Percentiles rank a stretch among this genome's conserved stretches.
phyloP scores from a whole-genome alignment of 1,140 invertebrate species.

The Drosophila mauritiana region DNA sequence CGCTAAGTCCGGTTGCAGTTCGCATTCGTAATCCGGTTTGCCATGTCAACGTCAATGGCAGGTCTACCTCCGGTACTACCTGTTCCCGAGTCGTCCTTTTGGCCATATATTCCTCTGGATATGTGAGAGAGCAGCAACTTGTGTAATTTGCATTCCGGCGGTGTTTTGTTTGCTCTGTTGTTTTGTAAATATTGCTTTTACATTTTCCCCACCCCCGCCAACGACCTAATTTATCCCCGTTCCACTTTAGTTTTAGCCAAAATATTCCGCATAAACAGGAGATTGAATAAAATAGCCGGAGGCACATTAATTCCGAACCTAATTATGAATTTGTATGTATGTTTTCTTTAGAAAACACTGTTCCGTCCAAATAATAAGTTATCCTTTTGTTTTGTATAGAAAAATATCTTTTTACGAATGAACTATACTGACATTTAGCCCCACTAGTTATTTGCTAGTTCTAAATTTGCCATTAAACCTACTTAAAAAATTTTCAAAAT shows the following conservation, averaged over 20 bases:
- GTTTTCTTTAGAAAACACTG: not conserved
- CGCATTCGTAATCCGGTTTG: constrained; percentile 75
- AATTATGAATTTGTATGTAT: constrained; percentile 1
- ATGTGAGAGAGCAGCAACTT: constrained; percentile 23
- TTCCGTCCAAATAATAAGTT: not conserved
- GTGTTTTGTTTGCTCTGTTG: constrained; percentile 67
- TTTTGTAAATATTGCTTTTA: constrained; percentile 71
- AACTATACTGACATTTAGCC: no score
- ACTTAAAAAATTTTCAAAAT: no score
- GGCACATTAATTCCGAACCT: not conserved
- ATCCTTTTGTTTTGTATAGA: not conserved
- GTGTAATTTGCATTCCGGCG: constrained; percentile 62
- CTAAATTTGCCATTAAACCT: no score
- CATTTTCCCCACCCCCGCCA: constrained; percentile 22
- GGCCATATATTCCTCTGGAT: constrained; percentile 8
- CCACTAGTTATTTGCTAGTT: no score
- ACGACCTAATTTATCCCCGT: constrained; percentile 2
- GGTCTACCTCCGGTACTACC: constrained; percentile 16
- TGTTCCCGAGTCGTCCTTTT: constrained; percentile 21
- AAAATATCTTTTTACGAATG: not conserved
- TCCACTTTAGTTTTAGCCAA: not conserved
- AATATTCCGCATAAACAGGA: constrained; percentile 8
- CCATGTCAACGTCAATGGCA: constrained; percentile 64
- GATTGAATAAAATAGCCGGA: constrained; percentile 5
- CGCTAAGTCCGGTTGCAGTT: constrained; percentile 70